Evolutionary conservation across 2,888 invertebrate species (phyloP), one percentile per base, ranked within the genome.

Genomic region (Thera obeliscata): DNA sequence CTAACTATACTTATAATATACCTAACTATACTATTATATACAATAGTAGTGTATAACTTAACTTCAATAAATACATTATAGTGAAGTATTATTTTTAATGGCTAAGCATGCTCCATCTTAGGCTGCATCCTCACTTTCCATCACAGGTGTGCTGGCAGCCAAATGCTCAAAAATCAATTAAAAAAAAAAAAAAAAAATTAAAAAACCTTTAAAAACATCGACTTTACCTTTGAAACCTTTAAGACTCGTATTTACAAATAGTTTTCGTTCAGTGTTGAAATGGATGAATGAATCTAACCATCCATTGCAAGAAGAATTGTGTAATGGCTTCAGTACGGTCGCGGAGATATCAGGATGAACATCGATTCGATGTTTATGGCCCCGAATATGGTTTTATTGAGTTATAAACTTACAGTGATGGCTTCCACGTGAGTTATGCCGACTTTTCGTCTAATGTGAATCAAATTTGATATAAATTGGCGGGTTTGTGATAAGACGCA

Each of bases 301-400:
- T 9, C 71, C 66, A 76, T 70, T 70, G 63, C 81, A 78, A 81
- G 80, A 84, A 84, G 86, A 84, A 85, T 86, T 85, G 83, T 78
- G 79, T 87, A 84, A 89, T 82, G 85, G 82, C 81, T 86, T 86
- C 86, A 81, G 79, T 79, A 79, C 79, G 78, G 74, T 80, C 79
- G 81, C 85, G 82, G 78, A 82, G 80, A 80, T 88, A 87, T 86
- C 86, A 80, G 76, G 63, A 69, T 77, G 81, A 81, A 22, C 22
- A 22, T 22, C 22, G 22, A 22, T 82, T 84, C 87, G 80, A 85
- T 86, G 84, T 86, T 87, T 87, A 86, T 86, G 81, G 77, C 76
- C 73, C 74, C 68, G 81, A 83, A 83, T 83, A 85, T 85, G 82
- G 82, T 84, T 89, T 90, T 89, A 91, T 88, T 83, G 84, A 81